A percentile compares a stretch with the other conserved stretches of the same genome.
Evolutionary conservation across 2,888 invertebrate genomes (phyloP).

Genomic region (Baccha elongata): DNA sequence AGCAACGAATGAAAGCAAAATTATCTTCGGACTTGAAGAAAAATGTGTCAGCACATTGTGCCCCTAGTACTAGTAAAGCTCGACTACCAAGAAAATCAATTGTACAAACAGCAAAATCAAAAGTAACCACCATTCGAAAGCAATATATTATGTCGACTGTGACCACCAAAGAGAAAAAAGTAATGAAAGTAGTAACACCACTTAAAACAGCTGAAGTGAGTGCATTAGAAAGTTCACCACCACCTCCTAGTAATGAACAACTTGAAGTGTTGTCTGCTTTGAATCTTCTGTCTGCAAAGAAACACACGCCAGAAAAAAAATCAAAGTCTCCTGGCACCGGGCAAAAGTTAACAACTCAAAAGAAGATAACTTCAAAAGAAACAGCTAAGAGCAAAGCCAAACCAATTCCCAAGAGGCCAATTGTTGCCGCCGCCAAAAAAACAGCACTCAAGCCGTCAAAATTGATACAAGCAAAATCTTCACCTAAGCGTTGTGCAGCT

Average conservation of each 20-base stretch:
- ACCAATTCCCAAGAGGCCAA: background rate
- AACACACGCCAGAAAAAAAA: background rate
- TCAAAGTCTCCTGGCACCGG: background rate
- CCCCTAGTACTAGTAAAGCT: slow-evolving; percentile 37
- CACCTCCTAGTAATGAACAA: slow-evolving; percentile 70
- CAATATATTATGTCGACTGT: slow-evolving; percentile 59
- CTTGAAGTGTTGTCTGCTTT: slow-evolving; percentile 79
- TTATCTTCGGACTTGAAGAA: slow-evolving; percentile 72
- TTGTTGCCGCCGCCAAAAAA: slow-evolving; percentile 15
- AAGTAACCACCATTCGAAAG: slow-evolving; percentile 29
- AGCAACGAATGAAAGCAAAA: slow-evolving; percentile 79
- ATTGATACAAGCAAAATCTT: slow-evolving; percentile 27
- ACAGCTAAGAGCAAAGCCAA: background rate
- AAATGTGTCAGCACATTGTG: slow-evolving; percentile 2
- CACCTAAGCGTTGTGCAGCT: slow-evolving; percentile 74
- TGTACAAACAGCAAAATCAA: slow-evolving; percentile 45
- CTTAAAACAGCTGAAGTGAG: slow-evolving; percentile 6
- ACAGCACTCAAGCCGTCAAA: slow-evolving; percentile 4
- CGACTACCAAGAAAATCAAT: slow-evolving; percentile 18
- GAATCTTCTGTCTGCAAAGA: slow-evolving; percentile 77
- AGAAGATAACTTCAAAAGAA: background rate
- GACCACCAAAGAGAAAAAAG: slow-evolving; percentile 65
- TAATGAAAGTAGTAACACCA: slow-evolving; percentile 36
- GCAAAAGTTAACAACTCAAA: background rate
- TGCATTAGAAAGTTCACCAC: slow-evolving; percentile 8